These are phyloP conservation scores for Strigamia transsilvanica DNA, from an alignment of 2,888 invertebrate species.

Conservation along the genomic window DNA sequence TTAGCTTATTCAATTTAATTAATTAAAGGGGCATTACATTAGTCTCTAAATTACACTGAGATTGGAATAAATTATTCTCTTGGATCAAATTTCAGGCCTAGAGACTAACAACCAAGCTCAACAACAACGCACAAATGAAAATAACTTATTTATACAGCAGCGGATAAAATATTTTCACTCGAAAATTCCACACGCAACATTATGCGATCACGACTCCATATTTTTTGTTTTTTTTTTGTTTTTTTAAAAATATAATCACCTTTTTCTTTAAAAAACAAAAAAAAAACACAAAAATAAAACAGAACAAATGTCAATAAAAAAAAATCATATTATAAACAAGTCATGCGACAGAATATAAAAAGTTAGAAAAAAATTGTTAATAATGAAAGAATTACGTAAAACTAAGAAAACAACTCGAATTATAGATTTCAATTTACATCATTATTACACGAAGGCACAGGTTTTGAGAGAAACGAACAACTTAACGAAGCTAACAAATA, in stretches of 20 bases:
- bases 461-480: neutral
- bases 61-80: constrained; percentile 30
- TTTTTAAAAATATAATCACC: neutral
- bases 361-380: neutral
- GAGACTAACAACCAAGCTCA: constrained; percentile 28
- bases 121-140: constrained; percentile 12
- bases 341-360: neutral
- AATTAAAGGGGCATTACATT: constrained; percentile 29
- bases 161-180: constrained; percentile 35
- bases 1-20: constrained; percentile 10
- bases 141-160: constrained; percentile 34
- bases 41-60: constrained; percentile 36
- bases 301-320: neutral
- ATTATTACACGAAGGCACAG: constrained; percentile 29
- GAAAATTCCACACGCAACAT: constrained; percentile 15
- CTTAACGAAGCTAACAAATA: constrained; percentile 1
- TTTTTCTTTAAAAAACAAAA: neutral
- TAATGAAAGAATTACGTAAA: neutral
- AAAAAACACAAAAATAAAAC: too few relatives aligned
- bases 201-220: neutral
- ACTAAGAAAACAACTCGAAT: neutral
- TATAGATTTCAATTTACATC: constrained; percentile 24
- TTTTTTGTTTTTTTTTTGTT: too few relatives aligned
- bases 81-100: constrained; percentile 27
- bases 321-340: constrained; percentile 7